Evolutionary conservation across 92 coral and sea anemone genomes (phyloP), one percentile per base, ranked within the genome.

Genomic region (Umimayanthus kanabou): DNA sequence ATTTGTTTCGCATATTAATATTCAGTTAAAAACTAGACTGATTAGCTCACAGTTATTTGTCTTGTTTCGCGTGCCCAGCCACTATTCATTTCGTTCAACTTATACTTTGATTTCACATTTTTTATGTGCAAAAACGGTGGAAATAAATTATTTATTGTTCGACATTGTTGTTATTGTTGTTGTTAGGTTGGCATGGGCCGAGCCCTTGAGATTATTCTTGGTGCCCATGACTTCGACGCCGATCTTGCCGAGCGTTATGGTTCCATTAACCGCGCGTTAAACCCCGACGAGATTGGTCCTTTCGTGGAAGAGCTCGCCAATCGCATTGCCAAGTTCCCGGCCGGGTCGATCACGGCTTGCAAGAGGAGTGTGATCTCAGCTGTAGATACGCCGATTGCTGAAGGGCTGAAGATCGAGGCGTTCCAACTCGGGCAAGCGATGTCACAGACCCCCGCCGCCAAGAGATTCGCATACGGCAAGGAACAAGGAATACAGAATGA

Each of bases 201-300:
- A 9, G 98, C 98, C 9, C 88, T 95, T 89, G 98, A 95, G 88
- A 92, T 95, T 55, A 91, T 95, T 49, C 94, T 93, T 0, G 98
- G 95, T 10, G 98, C 98, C 20, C 98, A 93, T 40, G 98, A 95
- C 85, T 95, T 95, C 20, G 96, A 93, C 43, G 98, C 98, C 69
- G 96, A 95, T 72, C 88, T 88, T 0, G 98, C 98, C 2, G 98
- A 93, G 85, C 90, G 92, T 42, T 95, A 95, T 66, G 98, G 98
- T 70, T 91, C 94, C 55, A 89, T 95, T 80, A 95, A 95, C 89
- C 95, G 96, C 9, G 96, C 98, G 4, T 84, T 95, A 26, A 83
- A 95, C 42, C 94, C 98, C 0, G 90, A 89, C 58, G 95, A 95
- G 57, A 95, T 95, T 50, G 96, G 98, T 45, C 96, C 98, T 9